Evolutionary conservation across 2,113 vertebrate genomes (phyloP), one percentile per base, ranked within the genome.

Genomic region (Aplodontia rufa): DNA sequence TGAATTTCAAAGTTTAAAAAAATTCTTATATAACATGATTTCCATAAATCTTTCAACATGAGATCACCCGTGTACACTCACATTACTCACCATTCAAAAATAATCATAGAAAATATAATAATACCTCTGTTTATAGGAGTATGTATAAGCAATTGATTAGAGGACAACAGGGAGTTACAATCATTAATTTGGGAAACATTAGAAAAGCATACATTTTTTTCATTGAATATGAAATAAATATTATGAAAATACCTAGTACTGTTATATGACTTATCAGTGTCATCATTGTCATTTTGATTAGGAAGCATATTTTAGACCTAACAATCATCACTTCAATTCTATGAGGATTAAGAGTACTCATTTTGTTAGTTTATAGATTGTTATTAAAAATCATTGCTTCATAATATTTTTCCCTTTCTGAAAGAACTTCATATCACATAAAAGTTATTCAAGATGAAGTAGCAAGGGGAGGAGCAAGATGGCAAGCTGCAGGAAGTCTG

Each of bases 311-410:
- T n/a, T 40, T 68, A 87, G n/a, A 95, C 22, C 37, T 69, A 37
- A 64, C 13, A 49, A 1, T 84, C n/a, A 49, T 88, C 22, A 22
- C 6, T 75, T 45, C 60, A 35, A 76, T 64, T 88, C 24, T 85
- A 2, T 71, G 16, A 91, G 30, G 37, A 49, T 71, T 88, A 42
- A 79, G 32, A 47, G 20, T 69, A 95, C 79, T 74, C 45, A 55
- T n/a, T n/a, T n/a, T n/a, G 9, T 80, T 80, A 32, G 42, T 42
- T 89, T 58, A 66, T 72, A 55, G 14, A 55, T 74, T 45, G 2
- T 40, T 86, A 53, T 74, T 87, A 42, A 78, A 87, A 90, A 82
- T 55, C 24, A 90, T 87, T 87, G 6, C 74, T 78, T 95, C 49
- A 55, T 69, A 19, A 19, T 40, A n/a, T 37, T 42, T 86, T 80